phyloP scores from a whole-genome alignment of 2,888 invertebrate genomes.

The Sinohyriopsis cumingii region DNA sequence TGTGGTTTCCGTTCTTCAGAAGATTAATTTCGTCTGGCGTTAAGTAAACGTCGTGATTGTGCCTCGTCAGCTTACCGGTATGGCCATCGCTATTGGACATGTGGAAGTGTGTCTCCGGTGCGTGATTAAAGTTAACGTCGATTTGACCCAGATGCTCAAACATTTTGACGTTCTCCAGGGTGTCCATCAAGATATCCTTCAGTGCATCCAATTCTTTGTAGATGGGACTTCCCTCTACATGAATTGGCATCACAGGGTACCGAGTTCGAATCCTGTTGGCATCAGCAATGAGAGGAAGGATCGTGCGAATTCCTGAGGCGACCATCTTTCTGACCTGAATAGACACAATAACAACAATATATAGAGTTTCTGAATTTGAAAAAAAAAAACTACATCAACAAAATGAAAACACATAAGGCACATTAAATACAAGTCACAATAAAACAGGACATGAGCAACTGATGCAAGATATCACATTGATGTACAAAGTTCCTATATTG shows the following conservation, averaged over 20 bases:
- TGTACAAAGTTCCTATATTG: too few species aligned
- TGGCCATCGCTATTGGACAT: conserved; percentile 28
- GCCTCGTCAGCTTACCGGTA: conserved; percentile 37
- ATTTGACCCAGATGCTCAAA: conserved; percentile 36
- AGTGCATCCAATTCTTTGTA: conserved; percentile 55
- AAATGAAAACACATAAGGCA: too few species aligned
- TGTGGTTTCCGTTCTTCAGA: conserved; percentile 25
- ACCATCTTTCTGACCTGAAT: conserved; percentile 22
- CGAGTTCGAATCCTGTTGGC: conserved; percentile 52
- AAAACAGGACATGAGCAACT: too few species aligned
- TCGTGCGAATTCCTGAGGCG: conserved; percentile 49
- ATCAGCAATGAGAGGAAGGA: conserved; percentile 47
- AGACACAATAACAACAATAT: too few species aligned
- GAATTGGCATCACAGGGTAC: conserved; percentile 58
- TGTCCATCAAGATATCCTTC: conserved; percentile 46
- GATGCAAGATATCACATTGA: too few species aligned
- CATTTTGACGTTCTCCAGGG: conserved; percentile 31
- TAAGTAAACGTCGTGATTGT: conserved; percentile 33
- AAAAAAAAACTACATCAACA: neutral
- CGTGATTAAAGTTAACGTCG: conserved; percentile 17
- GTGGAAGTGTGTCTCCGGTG: too few species aligned
- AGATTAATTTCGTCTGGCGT: conserved; percentile 32
- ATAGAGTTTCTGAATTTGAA: neutral
- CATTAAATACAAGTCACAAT: too few species aligned
- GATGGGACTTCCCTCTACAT: conserved; percentile 44